A percentile compares a stretch with the other conserved stretches of the same genome.
Evolutionary conservation across 2,888 invertebrate genomes (phyloP).

Genomic region (Caenorhabditis auriculariae): DNA sequence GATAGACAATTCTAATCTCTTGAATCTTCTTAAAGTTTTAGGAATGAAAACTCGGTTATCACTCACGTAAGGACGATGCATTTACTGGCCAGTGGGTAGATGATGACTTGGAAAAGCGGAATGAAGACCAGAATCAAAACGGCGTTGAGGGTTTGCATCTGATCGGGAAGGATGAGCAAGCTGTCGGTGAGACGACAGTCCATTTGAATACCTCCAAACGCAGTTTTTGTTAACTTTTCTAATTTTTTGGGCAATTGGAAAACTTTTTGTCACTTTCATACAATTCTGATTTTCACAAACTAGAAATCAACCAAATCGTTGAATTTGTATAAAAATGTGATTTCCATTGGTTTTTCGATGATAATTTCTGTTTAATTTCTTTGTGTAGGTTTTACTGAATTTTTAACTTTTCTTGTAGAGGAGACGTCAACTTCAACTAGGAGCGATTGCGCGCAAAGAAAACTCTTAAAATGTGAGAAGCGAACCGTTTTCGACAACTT

Average conservation of each 20-base stretch:
- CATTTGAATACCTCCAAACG: slow-evolving; percentile 53
- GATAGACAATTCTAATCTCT: not conserved
- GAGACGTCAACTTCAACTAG: not conserved
- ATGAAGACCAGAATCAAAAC: slow-evolving; percentile 66
- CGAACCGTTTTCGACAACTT: too few species aligned
- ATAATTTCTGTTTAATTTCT: too few species aligned
- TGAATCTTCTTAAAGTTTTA: not conserved
- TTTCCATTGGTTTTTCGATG: too few species aligned
- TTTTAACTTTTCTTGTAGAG: not conserved
- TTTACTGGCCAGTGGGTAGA: slow-evolving; percentile 58
- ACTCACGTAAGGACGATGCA: slow-evolving; percentile 47
- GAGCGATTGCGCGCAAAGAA: not conserved
- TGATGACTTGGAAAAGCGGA: slow-evolving; percentile 65
- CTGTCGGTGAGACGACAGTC: slow-evolving; percentile 49
- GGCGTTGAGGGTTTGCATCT: slow-evolving; percentile 64
- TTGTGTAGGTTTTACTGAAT: too few species aligned
- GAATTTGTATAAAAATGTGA: too few species aligned
- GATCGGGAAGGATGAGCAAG: slow-evolving; percentile 49
- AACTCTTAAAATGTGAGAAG: slow-evolving; percentile 62
- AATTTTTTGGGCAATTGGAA: not conserved
- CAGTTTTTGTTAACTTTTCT: not conserved
- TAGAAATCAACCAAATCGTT: too few species aligned
- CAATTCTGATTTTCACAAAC: not conserved
- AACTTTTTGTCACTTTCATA: too few species aligned
- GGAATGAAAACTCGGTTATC: too few species aligned